phyloP scores from a whole-genome alignment of 2,888 invertebrate species.

The Elegia similella region DNA sequence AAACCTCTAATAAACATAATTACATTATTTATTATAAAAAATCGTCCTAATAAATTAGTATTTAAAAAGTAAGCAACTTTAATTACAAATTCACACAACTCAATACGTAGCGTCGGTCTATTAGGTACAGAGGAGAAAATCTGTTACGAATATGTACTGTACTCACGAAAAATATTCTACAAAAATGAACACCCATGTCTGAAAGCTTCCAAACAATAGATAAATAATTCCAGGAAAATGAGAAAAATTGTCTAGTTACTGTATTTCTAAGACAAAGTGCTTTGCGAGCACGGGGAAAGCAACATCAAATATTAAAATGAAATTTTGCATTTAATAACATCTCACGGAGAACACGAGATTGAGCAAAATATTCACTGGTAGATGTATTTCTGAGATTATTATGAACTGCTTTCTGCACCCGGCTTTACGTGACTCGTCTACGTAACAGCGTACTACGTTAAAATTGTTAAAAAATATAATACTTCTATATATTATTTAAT shows the following conservation, averaged over 20 bases:
- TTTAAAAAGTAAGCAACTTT: too few relatives aligned
- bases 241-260: background rate
- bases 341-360: background rate
- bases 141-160: too few relatives aligned
- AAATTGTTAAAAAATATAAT: too few relatives aligned
- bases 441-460: too few relatives aligned
- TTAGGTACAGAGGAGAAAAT: too few relatives aligned
- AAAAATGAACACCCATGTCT: background rate
- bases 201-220: background rate
- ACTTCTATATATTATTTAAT: too few relatives aligned
- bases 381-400: background rate
- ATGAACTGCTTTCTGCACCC: background rate
- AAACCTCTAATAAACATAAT: too few relatives aligned
- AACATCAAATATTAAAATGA: slow-evolving; percentile 1
- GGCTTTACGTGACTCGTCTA: background rate
- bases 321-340: slow-evolving; percentile 12
- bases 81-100: too few relatives aligned
- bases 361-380: background rate
- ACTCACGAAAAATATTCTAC: background rate
- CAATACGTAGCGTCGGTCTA: too few relatives aligned
- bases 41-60: too few relatives aligned
- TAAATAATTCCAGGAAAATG: background rate
- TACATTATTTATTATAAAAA: too few relatives aligned
- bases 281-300: background rate
- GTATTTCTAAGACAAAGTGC: background rate